Base-by-base conservation (phyloP, 1,140 invertebrate genomes). In the Neuroterus valhalla region DNA sequence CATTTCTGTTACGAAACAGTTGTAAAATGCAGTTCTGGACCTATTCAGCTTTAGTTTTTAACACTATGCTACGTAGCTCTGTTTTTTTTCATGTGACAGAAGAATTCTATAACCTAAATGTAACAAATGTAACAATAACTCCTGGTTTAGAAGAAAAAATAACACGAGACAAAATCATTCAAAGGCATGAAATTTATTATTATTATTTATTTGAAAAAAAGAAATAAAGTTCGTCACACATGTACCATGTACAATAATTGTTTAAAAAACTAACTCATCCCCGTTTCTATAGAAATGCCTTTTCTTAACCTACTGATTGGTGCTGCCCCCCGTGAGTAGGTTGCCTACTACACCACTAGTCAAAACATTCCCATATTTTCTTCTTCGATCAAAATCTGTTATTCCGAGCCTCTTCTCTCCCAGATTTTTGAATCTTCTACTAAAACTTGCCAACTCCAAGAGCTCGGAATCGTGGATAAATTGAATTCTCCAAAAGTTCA, bases 261-360 rank as follows among this genome's bases (percentile, higher is more conserved):
- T 23, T 10, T 0, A 55, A 55, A 55, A 46, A 46, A 46, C 2
- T 3, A 2, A 8, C 15, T 11, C 12, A 46, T 46, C 5, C 3
- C 11, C 45, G 15, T 15, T 15, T 11, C 11, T 14, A 46, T 15
- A 1, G 45, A 46, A 11, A 46, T 43, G 42, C 5, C 42, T 43
- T 43, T 46, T 46, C 45, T 46, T 38, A 38, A 38, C 31, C 21
- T 11, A 19, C 74, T 69, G 74, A 73, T 70, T 76, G 70, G 71
- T 84, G 84, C 77, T 79, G 85, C 85, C 81, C 81, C 78, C 82
- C 81, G 67, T 74, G 80, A 84, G 81, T 85, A 84, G 84, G 80
- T 84, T 82, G 81, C 68, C 76, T 83, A 85, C 74, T 75, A 77
- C 23, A 46, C 66, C 69, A 67, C 78, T 82, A 83, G 82, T 85